A percentile compares a stretch with the other conserved stretches of the same genome.
Evolutionary conservation across 2,888 invertebrate genomes (phyloP).

Genomic region (Emmelina monodactyla): DNA sequence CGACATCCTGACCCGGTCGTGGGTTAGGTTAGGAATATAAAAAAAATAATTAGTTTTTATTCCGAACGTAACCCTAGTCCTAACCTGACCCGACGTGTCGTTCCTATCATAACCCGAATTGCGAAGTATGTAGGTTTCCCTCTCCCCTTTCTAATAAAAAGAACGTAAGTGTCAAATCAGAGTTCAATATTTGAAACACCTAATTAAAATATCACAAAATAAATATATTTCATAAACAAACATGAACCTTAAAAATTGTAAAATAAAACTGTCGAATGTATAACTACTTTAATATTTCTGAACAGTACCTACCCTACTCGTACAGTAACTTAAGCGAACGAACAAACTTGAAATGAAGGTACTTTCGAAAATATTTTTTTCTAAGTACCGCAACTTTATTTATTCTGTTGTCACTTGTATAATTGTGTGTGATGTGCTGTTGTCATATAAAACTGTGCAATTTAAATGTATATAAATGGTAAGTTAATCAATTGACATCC

Average conservation of each 20-base stretch:
- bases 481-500: neutral
- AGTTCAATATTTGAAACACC: neutral
- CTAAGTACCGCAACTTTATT: neutral
- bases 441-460: neutral
- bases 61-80: neutral
- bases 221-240: no score
- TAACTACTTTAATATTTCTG: no score
- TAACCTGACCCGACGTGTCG: neutral
- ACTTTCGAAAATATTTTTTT: neutral
- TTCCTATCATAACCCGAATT: neutral
- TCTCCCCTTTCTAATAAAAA: neutral
- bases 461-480: neutral
- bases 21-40: neutral
- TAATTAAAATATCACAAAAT: no score
- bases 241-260: no score
- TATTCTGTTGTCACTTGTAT: neutral
- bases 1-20: slow-evolving; percentile 1
- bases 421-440: neutral
- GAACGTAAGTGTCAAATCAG: neutral
- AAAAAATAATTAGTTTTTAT: neutral
- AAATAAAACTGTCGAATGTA: no score
- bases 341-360: neutral
- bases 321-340: no score
- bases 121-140: no score
- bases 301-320: no score